These are phyloP conservation scores for Alligator mississippiensis DNA, from an alignment of 2,113 vertebrate species.

Conservation along the genomic window DNA sequence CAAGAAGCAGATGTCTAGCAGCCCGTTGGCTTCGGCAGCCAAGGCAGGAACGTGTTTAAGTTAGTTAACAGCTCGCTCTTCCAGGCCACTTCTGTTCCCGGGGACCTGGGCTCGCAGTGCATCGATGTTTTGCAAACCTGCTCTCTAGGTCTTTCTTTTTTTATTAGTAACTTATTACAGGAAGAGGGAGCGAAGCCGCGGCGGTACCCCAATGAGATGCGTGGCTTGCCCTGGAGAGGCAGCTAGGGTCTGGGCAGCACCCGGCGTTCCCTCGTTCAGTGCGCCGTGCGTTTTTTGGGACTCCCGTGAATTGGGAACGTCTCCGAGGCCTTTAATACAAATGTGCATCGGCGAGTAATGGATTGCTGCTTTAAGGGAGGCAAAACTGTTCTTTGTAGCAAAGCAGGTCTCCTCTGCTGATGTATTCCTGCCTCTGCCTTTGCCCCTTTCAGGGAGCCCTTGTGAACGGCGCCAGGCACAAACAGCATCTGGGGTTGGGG, in stretches of 20 bases:
- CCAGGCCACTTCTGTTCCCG: neutral
- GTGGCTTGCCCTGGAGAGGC: neutral
- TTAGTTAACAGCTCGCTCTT: neutral
- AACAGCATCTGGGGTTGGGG: too few species aligned
- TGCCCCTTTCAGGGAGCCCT: neutral
- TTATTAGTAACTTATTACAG: neutral
- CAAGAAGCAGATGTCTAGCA: slow-evolving; percentile 22
- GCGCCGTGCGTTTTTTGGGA: too few species aligned
- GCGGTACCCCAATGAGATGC: neutral
- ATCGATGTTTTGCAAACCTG: neutral
- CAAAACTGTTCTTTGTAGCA: rapidly evolving
- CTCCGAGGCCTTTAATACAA: neutral
- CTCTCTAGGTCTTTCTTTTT: neutral
- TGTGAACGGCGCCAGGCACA: neutral
- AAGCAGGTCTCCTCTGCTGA: neutral
- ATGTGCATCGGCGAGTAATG: neutral
- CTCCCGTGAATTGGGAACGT: neutral
- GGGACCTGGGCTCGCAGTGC: neutral
- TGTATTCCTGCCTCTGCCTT: neutral
- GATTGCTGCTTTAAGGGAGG: neutral
- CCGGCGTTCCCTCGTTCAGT: neutral
- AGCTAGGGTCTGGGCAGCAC: neutral
- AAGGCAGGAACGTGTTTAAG: neutral
- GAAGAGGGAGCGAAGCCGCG: neutral
- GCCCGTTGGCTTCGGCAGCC: neutral